A percentile compares a stretch with the other conserved stretches of the same genome.
These are phyloP conservation scores for Verasper variegatus DNA, from an alignment of 2,113 vertebrate genomes.

Conservation along the genomic window DNA sequence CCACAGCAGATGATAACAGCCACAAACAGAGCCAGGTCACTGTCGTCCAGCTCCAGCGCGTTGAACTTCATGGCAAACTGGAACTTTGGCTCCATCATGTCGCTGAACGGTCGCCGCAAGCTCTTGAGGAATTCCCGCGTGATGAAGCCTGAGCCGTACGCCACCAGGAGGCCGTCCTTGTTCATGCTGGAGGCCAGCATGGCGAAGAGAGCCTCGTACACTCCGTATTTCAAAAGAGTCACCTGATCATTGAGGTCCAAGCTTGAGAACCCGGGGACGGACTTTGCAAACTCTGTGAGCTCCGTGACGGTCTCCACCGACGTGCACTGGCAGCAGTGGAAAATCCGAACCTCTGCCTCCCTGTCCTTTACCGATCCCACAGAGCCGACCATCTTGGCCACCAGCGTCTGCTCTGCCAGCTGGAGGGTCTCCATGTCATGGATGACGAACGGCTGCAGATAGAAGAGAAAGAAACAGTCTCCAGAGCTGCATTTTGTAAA, in stretches of 20 bases:
- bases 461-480: neutral
- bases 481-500: neutral
- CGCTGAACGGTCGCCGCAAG: constrained; percentile 93
- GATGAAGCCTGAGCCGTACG: constrained; percentile 94
- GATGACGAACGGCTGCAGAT: constrained; percentile 92
- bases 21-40: constrained; percentile 96
- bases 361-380: constrained; percentile 86
- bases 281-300: constrained; percentile 97
- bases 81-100: constrained; percentile 99
- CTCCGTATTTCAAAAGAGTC: constrained; percentile 94
- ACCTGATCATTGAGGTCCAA: constrained; percentile 97
- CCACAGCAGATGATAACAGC: constrained; percentile 98
- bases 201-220: constrained; percentile 96
- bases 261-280: constrained; percentile 91
- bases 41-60: constrained; percentile 93
- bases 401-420: constrained; percentile 94
- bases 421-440: constrained; percentile 98
- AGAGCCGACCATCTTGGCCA: constrained; percentile 91
- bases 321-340: constrained; percentile 97
- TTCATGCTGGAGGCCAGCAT: constrained; percentile 98
- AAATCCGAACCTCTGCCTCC: constrained; percentile 94
- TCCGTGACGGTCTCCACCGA: constrained; percentile 96
- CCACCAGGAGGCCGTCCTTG: constrained; percentile 97
- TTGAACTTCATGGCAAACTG: constrained; percentile 99
- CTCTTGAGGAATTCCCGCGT: constrained; percentile 98